Base-by-base conservation (phyloP, 2,888 invertebrate species). In the Conistra vaccinii region DNA sequence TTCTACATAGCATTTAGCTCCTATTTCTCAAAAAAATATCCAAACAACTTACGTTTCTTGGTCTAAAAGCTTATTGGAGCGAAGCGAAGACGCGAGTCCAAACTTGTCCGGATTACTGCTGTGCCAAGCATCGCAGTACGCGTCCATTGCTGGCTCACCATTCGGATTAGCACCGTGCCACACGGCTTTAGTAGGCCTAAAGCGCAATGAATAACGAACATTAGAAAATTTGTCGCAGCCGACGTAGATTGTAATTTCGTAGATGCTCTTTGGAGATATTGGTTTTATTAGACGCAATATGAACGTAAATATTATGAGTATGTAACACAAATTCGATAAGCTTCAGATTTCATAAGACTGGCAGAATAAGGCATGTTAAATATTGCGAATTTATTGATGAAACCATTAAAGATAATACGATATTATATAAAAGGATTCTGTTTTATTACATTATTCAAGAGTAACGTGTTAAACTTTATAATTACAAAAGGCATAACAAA, bases 111-210 rank as follows among this genome's bases (percentile, higher is more conserved):
- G 95, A 71, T 97, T 97, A 84, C 98, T 97, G 72, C 98, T 98
- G 92, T 98, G 98, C 99, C 99, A 99, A 66, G 98, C 98, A 91
- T 98, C 98, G 94, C 99, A 99, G 91, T 98, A 98, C 51, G 98
- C 98, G 90, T 99, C 99, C 97, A 98, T 97, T 62, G 98, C 98
- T 76, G 99, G 97, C 92, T 98, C 98, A 0, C 99, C 99, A 83
- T 97, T 97, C 23, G 97, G 96, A 89, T 98, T 97, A 10, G 99
- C 98, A 6, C 99, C 99, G 91, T 99, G 99, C 99, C 99, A 99
- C 51, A 99, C 97, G 62, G 98, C 97, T 95, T 99, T 99, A 88
- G 98, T 98, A 23, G 99, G 98, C 99, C 99, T 99, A 92, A 48
- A 84, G 35, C 74, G 84, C 79, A 88, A 89, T 85, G 85, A 42